Conservation (phyloP, 1,140 invertebrate species). For the Hyles vespertilio region DNA sequence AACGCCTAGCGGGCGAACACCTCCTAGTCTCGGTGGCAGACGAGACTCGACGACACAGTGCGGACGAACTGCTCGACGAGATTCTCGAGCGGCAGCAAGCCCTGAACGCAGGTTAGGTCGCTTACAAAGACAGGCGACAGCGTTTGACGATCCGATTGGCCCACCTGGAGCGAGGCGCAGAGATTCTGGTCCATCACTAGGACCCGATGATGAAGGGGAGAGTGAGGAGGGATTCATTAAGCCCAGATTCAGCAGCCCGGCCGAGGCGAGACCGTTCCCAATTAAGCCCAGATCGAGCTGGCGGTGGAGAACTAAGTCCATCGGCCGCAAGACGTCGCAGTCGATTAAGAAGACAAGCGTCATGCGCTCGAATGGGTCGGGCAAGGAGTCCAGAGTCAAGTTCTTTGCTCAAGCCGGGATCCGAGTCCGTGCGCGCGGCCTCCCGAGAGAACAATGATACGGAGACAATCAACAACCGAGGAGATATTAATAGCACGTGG, state of each 20-base stretch:
- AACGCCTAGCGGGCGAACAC: slow-evolving; percentile 64
- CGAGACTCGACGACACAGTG: slow-evolving; percentile 90
- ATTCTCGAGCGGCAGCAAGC: slow-evolving; percentile 82
- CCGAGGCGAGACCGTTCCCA: slow-evolving; percentile 84
- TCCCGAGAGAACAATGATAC: slow-evolving; percentile 81
- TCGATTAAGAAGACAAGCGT: slow-evolving; percentile 86
- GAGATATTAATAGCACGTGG: slow-evolving; percentile 93
- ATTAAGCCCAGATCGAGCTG: slow-evolving; percentile 84
- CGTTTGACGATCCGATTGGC: slow-evolving; percentile 88
- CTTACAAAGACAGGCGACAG: slow-evolving; percentile 89
- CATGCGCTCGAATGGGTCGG: slow-evolving; percentile 78
- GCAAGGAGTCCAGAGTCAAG: slow-evolving; percentile 83
- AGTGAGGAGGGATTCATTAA: slow-evolving; percentile 88
- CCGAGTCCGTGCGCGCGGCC: slow-evolving; percentile 83
- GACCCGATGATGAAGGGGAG: slow-evolving; percentile 85
- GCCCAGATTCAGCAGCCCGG: slow-evolving; percentile 88
- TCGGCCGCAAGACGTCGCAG: slow-evolving; percentile 78
- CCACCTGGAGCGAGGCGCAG: slow-evolving; percentile 83
- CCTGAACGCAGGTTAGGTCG: slow-evolving; percentile 84
- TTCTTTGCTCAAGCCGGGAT: slow-evolving; percentile 83
- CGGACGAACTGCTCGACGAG: slow-evolving; percentile 78
- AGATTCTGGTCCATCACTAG: slow-evolving; percentile 85
- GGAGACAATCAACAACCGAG: slow-evolving; percentile 92
- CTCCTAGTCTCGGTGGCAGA: slow-evolving; percentile 79
- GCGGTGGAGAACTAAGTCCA: slow-evolving; percentile 84